These are phyloP conservation scores for Sciurus niger DNA, from an alignment of 2,113 vertebrate genomes.

Conservation along the genomic window DNA sequence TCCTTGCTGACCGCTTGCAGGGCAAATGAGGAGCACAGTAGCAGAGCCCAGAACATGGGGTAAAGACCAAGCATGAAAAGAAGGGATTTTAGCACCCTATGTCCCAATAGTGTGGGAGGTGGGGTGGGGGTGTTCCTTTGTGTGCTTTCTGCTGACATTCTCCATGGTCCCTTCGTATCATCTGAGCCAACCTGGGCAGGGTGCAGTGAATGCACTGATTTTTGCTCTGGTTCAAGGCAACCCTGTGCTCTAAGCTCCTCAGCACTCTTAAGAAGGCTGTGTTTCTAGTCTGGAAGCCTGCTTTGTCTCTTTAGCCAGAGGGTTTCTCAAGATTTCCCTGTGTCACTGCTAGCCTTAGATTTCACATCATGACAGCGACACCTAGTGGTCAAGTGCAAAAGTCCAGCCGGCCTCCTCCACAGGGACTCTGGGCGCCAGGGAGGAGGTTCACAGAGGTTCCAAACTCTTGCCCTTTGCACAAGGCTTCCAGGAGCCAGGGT, in stretches of 20 bases:
- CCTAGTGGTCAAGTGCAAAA: conserved; percentile 61
- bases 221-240: not conserved
- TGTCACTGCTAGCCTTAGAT: conserved; percentile 2
- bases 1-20: not conserved
- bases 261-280: not conserved
- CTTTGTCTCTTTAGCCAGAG: not conserved
- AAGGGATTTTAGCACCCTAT: no score
- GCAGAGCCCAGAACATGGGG: not conserved
- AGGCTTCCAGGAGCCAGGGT: conserved; percentile 3
- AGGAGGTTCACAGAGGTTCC: conserved; percentile 2
- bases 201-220: not conserved
- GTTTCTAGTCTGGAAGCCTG: not conserved
- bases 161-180: not conserved
- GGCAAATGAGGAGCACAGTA: not conserved
- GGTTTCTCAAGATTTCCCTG: not conserved
- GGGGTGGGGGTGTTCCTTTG: not conserved
- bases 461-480: not conserved
- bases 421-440: not conserved
- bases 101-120: not conserved
- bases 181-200: not conserved
- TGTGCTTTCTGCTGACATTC: not conserved
- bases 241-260: not conserved
- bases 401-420: not conserved
- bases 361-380: conserved; percentile 79
- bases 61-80: not conserved